Evolutionary conservation across 2,888 invertebrate species (phyloP), one percentile per base, ranked within the genome.

Genomic region (Lapara coniferarum): DNA sequence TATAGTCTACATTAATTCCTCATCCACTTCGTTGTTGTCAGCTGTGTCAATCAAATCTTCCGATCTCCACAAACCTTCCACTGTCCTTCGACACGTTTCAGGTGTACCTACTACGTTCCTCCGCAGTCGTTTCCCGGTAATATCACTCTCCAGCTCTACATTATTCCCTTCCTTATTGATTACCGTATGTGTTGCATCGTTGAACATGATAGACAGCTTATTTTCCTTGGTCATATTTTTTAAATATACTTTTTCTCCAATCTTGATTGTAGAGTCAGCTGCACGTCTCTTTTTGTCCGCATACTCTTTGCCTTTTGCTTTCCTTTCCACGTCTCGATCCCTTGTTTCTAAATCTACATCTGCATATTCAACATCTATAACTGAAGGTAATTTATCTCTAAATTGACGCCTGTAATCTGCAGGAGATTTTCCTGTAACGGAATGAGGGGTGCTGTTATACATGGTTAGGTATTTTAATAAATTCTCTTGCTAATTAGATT

Each of bases 401-500:
- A n/a, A n/a, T n/a, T n/a, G n/a, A n/a, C n/a, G n/a, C n/a, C n/a
- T n/a, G n/a, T n/a, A n/a, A n/a, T n/a, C n/a, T n/a, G n/a, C n/a
- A n/a, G n/a, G n/a, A n/a, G n/a, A n/a, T n/a, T n/a, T n/a, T n/a
- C n/a, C n/a, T n/a, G n/a, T n/a, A n/a, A n/a, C n/a, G n/a, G n/a
- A n/a, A n/a, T n/a, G n/a, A n/a, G n/a, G n/a, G n/a, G n/a, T n/a
- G n/a, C n/a, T n/a, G n/a, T n/a, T n/a, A n/a, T 83, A 77, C 79
- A 77, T 80, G 0, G 66, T 71, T 7, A 79, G 13, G 58, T 81
- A 79, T n/a, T 78, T 67, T 0, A 46, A 14, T 5, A 81, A 52
- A 25, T 44, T 66, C 10, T 77, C 77, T 68, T 73, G 71, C 70
- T 68, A 74, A 19, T 74, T 59, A 13, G 53, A 53, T 14, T 68